Percentiles rank a stretch among this genome's conserved stretches.
Conservation (phyloP, 2,113 vertebrate species). For the Oplegnathus fasciatus region DNA sequence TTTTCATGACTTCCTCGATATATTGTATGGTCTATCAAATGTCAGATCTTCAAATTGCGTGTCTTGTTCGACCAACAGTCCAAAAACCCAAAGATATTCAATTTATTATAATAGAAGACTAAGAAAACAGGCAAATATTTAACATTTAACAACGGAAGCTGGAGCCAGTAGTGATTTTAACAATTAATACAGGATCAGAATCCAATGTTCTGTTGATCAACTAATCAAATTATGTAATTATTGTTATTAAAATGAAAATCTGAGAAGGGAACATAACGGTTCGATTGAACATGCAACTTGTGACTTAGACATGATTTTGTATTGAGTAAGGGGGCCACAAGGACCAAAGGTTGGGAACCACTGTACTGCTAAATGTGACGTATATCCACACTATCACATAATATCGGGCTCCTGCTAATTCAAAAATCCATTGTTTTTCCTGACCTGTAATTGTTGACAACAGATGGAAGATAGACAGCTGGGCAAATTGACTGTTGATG, state of each 20-base stretch:
- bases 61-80: neutral
- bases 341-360: conserved; percentile 13
- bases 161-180: neutral
- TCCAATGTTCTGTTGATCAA: neutral
- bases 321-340: neutral
- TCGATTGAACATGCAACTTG: neutral
- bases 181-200: neutral
- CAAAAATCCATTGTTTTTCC: neutral
- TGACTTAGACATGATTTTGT: neutral
- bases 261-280: neutral
- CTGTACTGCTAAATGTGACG: neutral
- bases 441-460: neutral
- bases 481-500: neutral
- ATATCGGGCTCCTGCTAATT: neutral
- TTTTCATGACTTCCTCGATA: neutral
- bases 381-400: neutral
- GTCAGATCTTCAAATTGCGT: neutral
- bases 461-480: neutral
- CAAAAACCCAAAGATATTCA: neutral
- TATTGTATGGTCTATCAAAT: neutral
- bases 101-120: neutral
- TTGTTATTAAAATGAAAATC: neutral
- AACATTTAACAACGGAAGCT: conserved; percentile 18
- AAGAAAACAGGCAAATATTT: conserved; percentile 27
- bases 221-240: too few relatives aligned